Percentiles rank a stretch among this genome's conserved stretches.
Evolutionary conservation across 1,140 invertebrate genomes (phyloP).

Genomic region (Nasonia vitripennis): DNA sequence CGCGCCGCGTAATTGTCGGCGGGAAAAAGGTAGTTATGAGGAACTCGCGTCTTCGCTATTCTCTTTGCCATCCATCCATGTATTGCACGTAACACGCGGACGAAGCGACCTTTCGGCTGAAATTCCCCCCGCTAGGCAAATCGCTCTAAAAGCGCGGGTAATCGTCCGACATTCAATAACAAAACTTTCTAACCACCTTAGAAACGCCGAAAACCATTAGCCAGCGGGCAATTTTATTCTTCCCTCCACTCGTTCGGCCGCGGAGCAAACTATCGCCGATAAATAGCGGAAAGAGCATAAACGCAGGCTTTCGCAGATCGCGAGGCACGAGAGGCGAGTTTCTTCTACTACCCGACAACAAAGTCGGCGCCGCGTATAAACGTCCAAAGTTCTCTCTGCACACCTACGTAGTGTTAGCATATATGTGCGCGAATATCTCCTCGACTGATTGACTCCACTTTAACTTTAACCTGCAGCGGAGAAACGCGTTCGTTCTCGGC

Average conservation of each 20-base stretch:
- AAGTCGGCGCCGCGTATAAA: background rate
- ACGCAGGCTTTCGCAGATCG: background rate
- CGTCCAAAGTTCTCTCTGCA: background rate
- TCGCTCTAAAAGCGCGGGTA: background rate
- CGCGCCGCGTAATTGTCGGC: background rate
- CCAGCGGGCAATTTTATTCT: background rate
- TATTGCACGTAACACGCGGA: too few relatives aligned
- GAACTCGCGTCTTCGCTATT: background rate
- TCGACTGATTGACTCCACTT: conserved; percentile 43
- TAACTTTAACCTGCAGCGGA: conserved; percentile 21
- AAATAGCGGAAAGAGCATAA: conserved; percentile 22
- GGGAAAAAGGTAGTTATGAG: background rate
- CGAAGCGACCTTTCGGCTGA: too few relatives aligned
- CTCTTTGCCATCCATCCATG: too few relatives aligned
- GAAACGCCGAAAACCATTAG: background rate
- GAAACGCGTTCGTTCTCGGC: background rate
- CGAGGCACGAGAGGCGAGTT: background rate
- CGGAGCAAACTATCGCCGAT: background rate
- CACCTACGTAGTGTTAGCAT: background rate
- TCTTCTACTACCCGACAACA: background rate
- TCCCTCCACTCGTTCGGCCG: background rate
- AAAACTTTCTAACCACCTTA: conserved; percentile 1
- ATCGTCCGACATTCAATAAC: background rate
- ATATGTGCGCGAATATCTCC: background rate
- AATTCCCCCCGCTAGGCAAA: background rate